Conservation (phyloP, 2,797 vertebrate genomes). For the Chelon labrosus region DNA sequence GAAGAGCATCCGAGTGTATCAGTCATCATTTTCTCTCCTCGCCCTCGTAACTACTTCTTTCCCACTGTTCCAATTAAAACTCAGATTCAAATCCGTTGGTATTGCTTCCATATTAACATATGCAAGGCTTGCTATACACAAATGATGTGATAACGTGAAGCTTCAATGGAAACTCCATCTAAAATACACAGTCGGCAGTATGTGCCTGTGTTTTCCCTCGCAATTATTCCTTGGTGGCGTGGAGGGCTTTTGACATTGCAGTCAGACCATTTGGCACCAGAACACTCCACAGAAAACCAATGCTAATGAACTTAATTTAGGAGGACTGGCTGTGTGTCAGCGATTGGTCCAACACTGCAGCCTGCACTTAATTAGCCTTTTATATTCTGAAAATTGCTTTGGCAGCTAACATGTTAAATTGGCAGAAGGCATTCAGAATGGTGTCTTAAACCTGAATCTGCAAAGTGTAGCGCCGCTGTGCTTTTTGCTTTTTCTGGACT, state of each 20-base stretch:
- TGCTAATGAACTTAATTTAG: conserved; percentile 62
- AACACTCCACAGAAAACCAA: conserved; percentile 39
- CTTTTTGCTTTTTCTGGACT: conserved; percentile 5
- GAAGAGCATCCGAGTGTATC: conserved; percentile 59
- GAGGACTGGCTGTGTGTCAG: conserved; percentile 34
- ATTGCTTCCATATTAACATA: conserved; percentile 38
- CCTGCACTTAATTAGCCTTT: conserved; percentile 42
- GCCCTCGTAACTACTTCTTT: conserved; percentile 51
- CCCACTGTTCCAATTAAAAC: conserved; percentile 68
- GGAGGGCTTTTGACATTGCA: conserved; percentile 23
- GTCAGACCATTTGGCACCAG: conserved; percentile 48
- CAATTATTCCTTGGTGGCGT: conserved; percentile 32
- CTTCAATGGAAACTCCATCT: conserved; percentile 19
- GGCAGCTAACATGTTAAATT: conserved; percentile 37
- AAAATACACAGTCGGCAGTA: conserved; percentile 7
- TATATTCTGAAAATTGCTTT: conserved; percentile 42
- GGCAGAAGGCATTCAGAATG: conserved; percentile 20
- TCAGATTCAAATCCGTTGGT: conserved; percentile 35
- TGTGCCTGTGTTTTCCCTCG: conserved; percentile 27
- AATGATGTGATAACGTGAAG: conserved; percentile 29
- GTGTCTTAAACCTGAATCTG: conserved; percentile 12
- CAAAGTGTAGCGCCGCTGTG: neutral
- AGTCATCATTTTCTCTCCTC: conserved; percentile 59
- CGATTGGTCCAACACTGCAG: conserved; percentile 18
- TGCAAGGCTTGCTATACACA: conserved; percentile 18